phyloP scores from a whole-genome alignment of 2,113 vertebrate genomes.

The Engystomops pustulosus region DNA sequence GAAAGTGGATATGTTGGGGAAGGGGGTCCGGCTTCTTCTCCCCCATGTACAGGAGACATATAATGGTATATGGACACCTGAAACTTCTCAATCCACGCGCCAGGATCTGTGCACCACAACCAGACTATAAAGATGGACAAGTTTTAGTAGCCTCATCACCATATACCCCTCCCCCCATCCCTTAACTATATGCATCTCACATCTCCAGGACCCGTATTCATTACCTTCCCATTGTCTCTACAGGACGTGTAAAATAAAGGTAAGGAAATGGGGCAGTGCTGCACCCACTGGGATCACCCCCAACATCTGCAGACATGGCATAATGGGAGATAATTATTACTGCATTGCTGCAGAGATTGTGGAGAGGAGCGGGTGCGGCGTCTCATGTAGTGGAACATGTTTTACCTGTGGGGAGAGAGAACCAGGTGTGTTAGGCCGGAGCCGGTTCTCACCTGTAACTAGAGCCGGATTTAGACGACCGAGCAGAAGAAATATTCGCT shows the following conservation, averaged over 20 bases:
- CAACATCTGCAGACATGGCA: too few species aligned
- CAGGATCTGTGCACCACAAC: neutral
- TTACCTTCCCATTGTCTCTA: neutral
- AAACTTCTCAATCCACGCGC: neutral
- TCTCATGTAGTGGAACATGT: neutral
- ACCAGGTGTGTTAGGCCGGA: neutral
- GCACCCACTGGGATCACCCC: neutral
- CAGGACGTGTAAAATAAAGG: neutral
- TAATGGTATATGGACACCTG: neutral
- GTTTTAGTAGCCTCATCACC: neutral
- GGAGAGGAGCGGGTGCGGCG: neutral
- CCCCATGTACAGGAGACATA: neutral
- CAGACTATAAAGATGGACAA: neutral
- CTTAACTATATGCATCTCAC: neutral
- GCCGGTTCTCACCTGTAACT: neutral
- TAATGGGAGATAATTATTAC: too few species aligned
- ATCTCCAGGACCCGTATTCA: neutral
- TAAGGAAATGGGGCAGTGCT: neutral
- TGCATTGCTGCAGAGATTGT: neutral
- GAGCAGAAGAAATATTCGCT: neutral
- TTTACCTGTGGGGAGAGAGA: neutral
- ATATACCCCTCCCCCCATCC: neutral
- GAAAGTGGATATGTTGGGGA: too few species aligned
- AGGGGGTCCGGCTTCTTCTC: neutral
- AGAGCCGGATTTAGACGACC: neutral